phyloP scores from a whole-genome alignment of 2,888 invertebrate genomes.

The Melieria omissa region DNA sequence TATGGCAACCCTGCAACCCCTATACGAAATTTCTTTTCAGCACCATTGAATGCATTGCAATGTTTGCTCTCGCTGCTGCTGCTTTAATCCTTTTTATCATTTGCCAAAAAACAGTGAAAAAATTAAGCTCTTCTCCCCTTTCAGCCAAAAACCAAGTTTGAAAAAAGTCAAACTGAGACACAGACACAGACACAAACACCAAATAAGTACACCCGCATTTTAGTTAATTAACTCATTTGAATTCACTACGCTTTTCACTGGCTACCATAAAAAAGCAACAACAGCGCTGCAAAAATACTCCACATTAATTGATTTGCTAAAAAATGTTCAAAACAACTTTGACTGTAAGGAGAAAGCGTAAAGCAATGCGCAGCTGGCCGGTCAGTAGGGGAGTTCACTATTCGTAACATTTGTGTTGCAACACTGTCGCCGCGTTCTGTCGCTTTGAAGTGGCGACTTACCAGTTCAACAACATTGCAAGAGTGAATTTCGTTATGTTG shows the following conservation, averaged over 20 bases:
- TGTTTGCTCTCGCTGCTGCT: not conserved
- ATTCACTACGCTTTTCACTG: conserved; percentile 46
- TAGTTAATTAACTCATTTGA: conserved; percentile 67
- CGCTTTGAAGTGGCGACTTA: no score
- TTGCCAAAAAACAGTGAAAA: not conserved
- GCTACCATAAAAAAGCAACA: conserved; percentile 14
- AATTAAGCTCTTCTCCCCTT: not conserved
- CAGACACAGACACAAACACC: conserved; percentile 33
- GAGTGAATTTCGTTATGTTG: conserved; percentile 44
- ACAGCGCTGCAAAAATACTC: conserved; percentile 35
- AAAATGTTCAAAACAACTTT: conserved; percentile 35
- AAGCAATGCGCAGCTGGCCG: no score
- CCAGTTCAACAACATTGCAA: no score
- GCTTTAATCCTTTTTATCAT: conserved; percentile 7
- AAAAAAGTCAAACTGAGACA: conserved; percentile 10
- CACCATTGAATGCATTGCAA: conserved; percentile 27
- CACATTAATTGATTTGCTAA: conserved; percentile 61
- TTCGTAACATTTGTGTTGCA: no score
- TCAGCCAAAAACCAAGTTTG: not conserved
- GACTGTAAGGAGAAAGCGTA: no score
- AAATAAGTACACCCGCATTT: conserved; percentile 64
- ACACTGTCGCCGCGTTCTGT: no score
- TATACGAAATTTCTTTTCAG: conserved; percentile 5
- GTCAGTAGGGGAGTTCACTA: no score
- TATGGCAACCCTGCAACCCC: no score